Conservation (phyloP, 2,113 vertebrate species). For the Excalfactoria chinensis region DNA sequence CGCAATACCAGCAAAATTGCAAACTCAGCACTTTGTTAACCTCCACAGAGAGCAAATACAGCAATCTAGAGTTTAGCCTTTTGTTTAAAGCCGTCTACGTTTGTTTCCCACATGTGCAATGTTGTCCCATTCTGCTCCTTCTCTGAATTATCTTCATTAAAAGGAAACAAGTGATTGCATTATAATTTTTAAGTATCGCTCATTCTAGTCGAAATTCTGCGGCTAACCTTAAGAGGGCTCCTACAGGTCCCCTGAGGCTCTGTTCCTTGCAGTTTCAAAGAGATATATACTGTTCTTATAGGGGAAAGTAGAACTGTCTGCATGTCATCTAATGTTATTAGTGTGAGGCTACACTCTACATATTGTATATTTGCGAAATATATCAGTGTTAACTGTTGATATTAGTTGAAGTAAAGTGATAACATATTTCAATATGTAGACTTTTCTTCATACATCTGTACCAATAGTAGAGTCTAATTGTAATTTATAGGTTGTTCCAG, state of each 20-base stretch:
- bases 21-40: conserved; percentile 78
- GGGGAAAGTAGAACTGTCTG: conserved; percentile 80
- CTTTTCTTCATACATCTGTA: conserved; percentile 83
- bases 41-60: conserved; percentile 76
- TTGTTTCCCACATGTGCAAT: conserved; percentile 77
- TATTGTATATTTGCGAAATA: conserved; percentile 88
- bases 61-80: conserved; percentile 77
- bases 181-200: background rate
- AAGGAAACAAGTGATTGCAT: conserved; percentile 9
- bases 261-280: conserved; percentile 79
- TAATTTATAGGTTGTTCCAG: conserved; percentile 83
- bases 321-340: conserved; percentile 84
- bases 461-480: conserved; percentile 80
- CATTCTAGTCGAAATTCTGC: conserved; percentile 43
- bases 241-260: conserved; percentile 68
- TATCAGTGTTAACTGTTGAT: conserved; percentile 89
- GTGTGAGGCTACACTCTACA: conserved; percentile 84
- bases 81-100: conserved; percentile 60
- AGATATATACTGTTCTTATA: conserved; percentile 69
- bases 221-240: conserved; percentile 61
- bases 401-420: conserved; percentile 90
- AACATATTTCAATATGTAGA: conserved; percentile 85
- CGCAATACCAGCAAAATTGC: conserved; percentile 78
- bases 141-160: conserved; percentile 50
- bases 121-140: conserved; percentile 70